Base-by-base conservation (phyloP, 2,113 vertebrate species). In the Lampris megalopsis region DNA sequence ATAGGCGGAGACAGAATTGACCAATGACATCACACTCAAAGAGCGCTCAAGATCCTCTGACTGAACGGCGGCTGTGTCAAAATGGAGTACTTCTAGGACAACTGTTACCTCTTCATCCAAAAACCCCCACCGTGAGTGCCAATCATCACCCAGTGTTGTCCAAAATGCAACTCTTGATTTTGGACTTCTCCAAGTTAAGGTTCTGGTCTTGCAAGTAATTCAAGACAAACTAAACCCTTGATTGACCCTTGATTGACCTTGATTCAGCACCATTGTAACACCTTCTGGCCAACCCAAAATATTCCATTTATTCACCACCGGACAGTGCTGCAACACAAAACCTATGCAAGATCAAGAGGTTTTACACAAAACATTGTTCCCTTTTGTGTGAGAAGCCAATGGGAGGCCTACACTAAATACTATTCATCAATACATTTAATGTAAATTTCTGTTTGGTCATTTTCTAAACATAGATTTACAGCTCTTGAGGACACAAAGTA, bases 1-100 rank as follows among this genome's bases (percentile, higher is more conserved):
- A 58, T n/a, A 81, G 75, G 80, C 40, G 24, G 74, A 76, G 74
- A 62, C 49, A 57, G 6, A 68, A 43, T 43, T 70, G 81, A 81
- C 43, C 1, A 11, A 50, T 68, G 77, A 74, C 71, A 65, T 70
- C 75, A 11, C 13, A 68, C 50, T 73, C 42, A 2, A 52, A 66
- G 7, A 72, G 68, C 36, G 59, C 71, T 37, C 57, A 53, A 54
- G 45, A 80, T 62, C 49, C 4, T 53, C 41, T 63, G 24, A 24
- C 24, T 24, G 24, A 36, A 47, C 45, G 9, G 52, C 37, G 42
- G 57, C 63, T 58, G 50, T 45, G 43, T 13, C 11, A 53, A 53
- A 11, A 53, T n/a, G 50, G 50, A 13, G n/a, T 11, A 53, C 11
- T 24, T 13, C 50, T 4, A 45, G 43, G 4, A 53, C n/a, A 11